Base-by-base conservation (phyloP, 1,140 invertebrate species). In the Drosophila neocordata region DNA sequence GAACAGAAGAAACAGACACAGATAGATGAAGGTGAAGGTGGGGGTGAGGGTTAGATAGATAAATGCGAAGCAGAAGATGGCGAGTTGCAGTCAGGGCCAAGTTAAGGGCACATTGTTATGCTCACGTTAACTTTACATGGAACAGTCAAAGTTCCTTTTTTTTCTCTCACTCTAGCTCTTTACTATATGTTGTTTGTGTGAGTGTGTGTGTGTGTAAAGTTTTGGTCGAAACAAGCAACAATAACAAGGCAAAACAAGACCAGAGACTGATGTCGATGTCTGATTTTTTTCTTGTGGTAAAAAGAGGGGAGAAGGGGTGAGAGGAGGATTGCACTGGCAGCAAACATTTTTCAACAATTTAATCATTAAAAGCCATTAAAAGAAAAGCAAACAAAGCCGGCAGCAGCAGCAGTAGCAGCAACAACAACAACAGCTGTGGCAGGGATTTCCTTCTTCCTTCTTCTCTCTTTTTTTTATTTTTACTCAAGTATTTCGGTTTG, bases 311-410 rank as follows among this genome's bases (percentile, higher is more conserved):
- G 37, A 31, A 20, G 24, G 37, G 5, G 48, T 18, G 15, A 37
- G 20, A 12, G 8, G 24, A 35, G 35, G 8, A 48, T 20, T 48
- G 41, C 41, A 48, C 41, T 11, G 13, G 34, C 27, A 56, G 20
- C 22, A 69, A 65, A 75, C 61, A 72, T 68, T 65, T 66, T 72
- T 75, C 79, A 83, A 69, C 76, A 83, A 84, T 83, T 83, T 79
- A 79, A 83, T 83, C 79, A 82, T 78, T 82, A 77, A 74, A 82
- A 71, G 69, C 73, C 72, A 76, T 76, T 76, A 76, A 76, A 76
- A 76, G 68, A 38, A 56, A 69, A 75, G 67, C 58, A 75, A 74
- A 34, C n/a, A 34, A 35, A 11, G 20, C 6, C 24, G 18, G 11
- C 65, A 76, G 55, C 65, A 63, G 11, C 55, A 63, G 59, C 62